These are phyloP conservation scores for Campylorhamphus procurvoides DNA, from an alignment of 2,113 vertebrate species.

Conservation along the genomic window DNA sequence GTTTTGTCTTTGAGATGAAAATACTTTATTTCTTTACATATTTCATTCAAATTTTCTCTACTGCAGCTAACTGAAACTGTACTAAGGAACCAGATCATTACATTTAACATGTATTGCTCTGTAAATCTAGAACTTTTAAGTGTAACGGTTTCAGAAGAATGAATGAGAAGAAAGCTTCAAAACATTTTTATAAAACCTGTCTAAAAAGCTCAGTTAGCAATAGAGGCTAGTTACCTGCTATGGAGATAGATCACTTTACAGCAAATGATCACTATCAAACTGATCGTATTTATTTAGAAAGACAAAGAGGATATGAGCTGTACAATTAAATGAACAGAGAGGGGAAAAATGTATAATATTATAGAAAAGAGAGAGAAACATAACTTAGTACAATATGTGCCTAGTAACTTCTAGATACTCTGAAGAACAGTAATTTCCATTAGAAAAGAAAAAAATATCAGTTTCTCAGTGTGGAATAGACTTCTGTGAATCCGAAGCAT, in stretches of 20 bases:
- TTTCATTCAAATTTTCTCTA: background rate
- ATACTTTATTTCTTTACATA: background rate
- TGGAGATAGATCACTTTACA: background rate
- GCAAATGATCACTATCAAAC: background rate
- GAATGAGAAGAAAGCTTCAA: background rate
- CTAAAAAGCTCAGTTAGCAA: background rate
- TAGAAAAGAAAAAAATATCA: background rate
- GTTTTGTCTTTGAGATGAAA: background rate
- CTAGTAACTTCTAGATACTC: background rate
- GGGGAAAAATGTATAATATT: background rate
- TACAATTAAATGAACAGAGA: background rate
- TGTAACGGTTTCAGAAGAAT: background rate
- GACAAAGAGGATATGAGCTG: background rate
- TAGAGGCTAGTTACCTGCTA: background rate
- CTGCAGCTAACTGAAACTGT: background rate
- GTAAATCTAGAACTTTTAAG: background rate
- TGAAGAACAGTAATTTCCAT: conserved; percentile 18
- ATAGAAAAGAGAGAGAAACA: background rate
- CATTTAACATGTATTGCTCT: background rate
- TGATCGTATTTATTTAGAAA: background rate
- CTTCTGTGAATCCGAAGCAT: conserved; percentile 24
- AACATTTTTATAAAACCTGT: background rate
- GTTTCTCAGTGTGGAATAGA: conserved; percentile 1
- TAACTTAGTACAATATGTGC: background rate
- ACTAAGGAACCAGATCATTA: background rate